Evolutionary conservation across 2,113 vertebrate species (phyloP), one percentile per base, ranked within the genome.

Genomic region (Crotalus tigris): DNA sequence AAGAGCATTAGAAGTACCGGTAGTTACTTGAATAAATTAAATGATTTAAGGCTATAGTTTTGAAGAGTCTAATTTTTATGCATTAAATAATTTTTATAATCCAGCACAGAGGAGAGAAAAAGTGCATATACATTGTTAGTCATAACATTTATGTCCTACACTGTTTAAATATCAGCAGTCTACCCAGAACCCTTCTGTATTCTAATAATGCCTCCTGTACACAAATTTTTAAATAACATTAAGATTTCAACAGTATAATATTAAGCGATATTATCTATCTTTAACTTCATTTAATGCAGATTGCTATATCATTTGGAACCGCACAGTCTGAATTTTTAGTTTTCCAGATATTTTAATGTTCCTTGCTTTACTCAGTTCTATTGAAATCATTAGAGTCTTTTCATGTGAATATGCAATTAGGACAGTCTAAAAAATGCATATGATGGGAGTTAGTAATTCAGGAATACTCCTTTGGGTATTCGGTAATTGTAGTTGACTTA

Each of bases 11-110:
- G 87, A 89, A 95, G 55, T n/a, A n/a, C n/a, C n/a, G n/a, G n/a
- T 94, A 95, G 90, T 95, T 94, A 92, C 81, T 97, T 94, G 96
- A 88, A 97, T 94, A 97, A 96, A 97, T 97, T 94, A 97, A 96
- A 96, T 96, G 92, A 94, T 96, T 96, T 95, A 93, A 49, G 93
- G 5, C 94, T 88, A 92, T 94, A 93, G 90, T 92, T 96, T 57
- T 94, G 94, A 95, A 95, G 93, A 97, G 94, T 94, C 92, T 95
- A 88, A 95, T 97, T 97, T 97, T 85, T 81, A 88, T 93, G 92
- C 88, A 85, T 61, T 58, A 93, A 95, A 95, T 96, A 1, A 93
- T 94, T 95, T 95, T 95, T 95, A 95, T 96, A 92, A 95, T 95
- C 93, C 95, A 94, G 93, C 91, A 94, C 91, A 92, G 95, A 94